Evolutionary conservation across 1,140 invertebrate species (phyloP).

Genomic region (Nomia melanderi): DNA sequence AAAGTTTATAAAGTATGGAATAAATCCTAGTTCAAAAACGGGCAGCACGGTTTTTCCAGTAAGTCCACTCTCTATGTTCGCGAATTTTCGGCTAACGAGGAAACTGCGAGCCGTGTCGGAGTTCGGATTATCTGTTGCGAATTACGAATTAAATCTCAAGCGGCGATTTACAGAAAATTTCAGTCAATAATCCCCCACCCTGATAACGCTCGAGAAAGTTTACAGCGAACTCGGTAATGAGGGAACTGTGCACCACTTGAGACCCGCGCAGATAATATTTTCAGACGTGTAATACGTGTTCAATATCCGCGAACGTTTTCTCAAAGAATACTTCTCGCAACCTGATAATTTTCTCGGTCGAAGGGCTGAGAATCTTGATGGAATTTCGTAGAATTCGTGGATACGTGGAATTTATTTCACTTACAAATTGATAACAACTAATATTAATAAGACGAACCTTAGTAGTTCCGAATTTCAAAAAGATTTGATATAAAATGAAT

Average conservation of each 20-base stretch:
- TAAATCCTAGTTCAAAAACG: background rate
- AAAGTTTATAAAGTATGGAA: background rate
- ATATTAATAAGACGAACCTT: too few species aligned
- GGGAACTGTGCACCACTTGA: background rate
- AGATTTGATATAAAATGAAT: too few species aligned
- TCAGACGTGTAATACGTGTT: background rate
- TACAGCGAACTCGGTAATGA: background rate
- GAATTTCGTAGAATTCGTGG: too few species aligned
- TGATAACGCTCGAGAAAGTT: background rate
- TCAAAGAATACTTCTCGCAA: too few species aligned
- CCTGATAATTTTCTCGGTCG: too few species aligned
- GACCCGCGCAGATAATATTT: background rate
- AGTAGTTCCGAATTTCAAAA: too few species aligned
- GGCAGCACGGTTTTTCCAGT: background rate
- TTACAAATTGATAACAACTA: too few species aligned
- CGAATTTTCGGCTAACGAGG: background rate
- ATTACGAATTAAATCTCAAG: constrained; percentile 2
- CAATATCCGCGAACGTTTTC: too few species aligned
- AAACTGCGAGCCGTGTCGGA: background rate
- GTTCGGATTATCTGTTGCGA: background rate
- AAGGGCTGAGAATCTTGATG: too few species aligned
- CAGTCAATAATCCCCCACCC: background rate
- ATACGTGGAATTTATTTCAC: too few species aligned
- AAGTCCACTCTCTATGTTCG: background rate
- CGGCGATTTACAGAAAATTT: constrained; percentile 7